A percentile compares a stretch with the other conserved stretches of the same genome.
Evolutionary conservation across 2,888 invertebrate genomes (phyloP).

Genomic region (Octonoba sinensis): DNA sequence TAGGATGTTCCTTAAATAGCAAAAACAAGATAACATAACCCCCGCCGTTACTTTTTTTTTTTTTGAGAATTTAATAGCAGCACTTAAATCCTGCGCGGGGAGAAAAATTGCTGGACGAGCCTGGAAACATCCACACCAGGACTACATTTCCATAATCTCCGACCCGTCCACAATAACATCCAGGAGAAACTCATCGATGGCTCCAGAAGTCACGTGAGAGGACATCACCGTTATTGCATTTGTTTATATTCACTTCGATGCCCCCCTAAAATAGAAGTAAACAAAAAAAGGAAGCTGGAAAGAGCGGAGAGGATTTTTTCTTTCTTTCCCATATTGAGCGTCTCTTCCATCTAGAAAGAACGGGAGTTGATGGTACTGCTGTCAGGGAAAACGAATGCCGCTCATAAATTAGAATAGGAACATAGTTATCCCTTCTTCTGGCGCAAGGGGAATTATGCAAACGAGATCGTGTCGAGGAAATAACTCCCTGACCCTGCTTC

Average conservation of each 20-base stretch:
- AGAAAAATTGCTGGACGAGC: no score
- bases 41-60: no score
- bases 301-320: neutral
- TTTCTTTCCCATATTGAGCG: slow-evolving; percentile 41
- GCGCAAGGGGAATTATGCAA: slow-evolving; percentile 54
- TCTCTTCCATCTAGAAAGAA: neutral
- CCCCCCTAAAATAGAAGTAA: slow-evolving; percentile 16
- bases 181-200: no score
- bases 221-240: slow-evolving; percentile 7
- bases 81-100: no score
- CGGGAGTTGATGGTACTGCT: slow-evolving; percentile 30
- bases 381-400: slow-evolving; percentile 62
- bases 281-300: slow-evolving; percentile 1
- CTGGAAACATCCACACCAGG: no score
- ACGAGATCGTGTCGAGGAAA: slow-evolving; percentile 61
- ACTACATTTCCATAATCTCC: no score
- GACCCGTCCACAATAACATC: no score
- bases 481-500: slow-evolving; percentile 60
- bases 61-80: no score
- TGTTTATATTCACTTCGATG: slow-evolving; percentile 28
- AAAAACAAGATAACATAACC: no score
- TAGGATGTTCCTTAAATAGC: no score
- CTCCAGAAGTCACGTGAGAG: no score
- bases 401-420: slow-evolving; percentile 62
- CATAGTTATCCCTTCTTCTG: slow-evolving; percentile 36